Evolutionary conservation across 2,113 vertebrate genomes (phyloP), one percentile per base, ranked within the genome.

Genomic region (Neodon shergylaensis): DNA sequence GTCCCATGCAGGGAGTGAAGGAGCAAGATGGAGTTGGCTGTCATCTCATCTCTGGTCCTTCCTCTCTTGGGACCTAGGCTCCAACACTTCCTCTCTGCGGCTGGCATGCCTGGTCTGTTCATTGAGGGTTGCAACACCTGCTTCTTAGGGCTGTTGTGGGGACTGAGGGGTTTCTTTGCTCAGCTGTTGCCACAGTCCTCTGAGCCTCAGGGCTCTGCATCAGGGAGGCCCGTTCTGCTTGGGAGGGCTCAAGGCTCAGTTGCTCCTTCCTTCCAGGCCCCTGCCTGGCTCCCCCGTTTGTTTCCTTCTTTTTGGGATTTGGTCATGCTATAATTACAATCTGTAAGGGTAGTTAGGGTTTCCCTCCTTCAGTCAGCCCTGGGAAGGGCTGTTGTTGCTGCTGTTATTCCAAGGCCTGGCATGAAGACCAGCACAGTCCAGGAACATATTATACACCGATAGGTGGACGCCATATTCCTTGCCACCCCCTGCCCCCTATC

Each of bases 41-140:
- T 61, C 78, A 4, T 42, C 42, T 28, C 7, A 24, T 52, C 16
- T 10, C 39, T 36, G 74, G n/a, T 87, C 61, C 87, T 92, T 94
- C 91, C 88, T 54, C 26, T 73, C 95, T 88, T 0, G 66, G 96
- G 95, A 88, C 77, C 68, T 52, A 8, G 63, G 83, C 73, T 47
- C 70, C 47, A 74, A 33, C 90, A 82, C 87, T 93, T 96, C 97
- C 96, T 95, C 78, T 63, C 61, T 74, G 33, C 0, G 68, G 92
- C 78, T 19, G 16, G 1, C 0, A 42, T 24, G n/a, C 82, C 54
- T 9, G 0, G 1, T n/a, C 93, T 91, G 77, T 61, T 68, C 65
- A 42, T 39, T 28, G 39, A 19, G 28, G 88, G 17, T 66, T 66
- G 24, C 78, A 61, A 17, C 54, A 73, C 63, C 84, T 58, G 22